Evolutionary conservation across 2,113 vertebrate genomes (phyloP).

Genomic region (Xiphophorus maculatus): DNA sequence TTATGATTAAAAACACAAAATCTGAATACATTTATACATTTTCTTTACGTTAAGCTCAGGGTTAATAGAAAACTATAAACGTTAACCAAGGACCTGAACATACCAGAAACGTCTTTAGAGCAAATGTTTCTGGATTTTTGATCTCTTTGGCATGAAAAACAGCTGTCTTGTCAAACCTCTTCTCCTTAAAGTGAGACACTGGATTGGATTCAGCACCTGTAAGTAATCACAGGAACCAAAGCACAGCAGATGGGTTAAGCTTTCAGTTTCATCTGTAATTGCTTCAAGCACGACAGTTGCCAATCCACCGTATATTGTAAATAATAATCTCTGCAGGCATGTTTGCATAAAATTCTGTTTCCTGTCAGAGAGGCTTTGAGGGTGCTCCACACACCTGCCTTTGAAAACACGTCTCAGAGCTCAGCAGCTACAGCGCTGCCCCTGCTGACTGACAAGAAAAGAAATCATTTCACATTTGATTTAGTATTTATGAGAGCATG

Average conservation of each 20-base stretch:
- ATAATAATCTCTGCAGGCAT: slow-evolving; percentile 48
- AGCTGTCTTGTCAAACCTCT: slow-evolving; percentile 21
- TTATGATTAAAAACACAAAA: background rate
- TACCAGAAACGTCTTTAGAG: slow-evolving; percentile 21
- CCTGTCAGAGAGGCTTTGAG: slow-evolving; percentile 33
- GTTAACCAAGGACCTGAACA: background rate
- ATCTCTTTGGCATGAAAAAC: slow-evolving; percentile 10
- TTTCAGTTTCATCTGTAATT: slow-evolving; percentile 68
- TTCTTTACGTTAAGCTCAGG: background rate
- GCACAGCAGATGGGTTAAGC: slow-evolving; percentile 52
- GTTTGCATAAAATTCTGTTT: slow-evolving; percentile 45
- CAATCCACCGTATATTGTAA: slow-evolving; percentile 59
- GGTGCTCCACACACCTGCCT: slow-evolving; percentile 39
- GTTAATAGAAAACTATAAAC: background rate
- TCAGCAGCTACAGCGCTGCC: slow-evolving; percentile 32
- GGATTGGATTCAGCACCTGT: slow-evolving; percentile 48
- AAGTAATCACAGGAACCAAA: slow-evolving; percentile 34
- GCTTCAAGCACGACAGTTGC: slow-evolving; percentile 56
- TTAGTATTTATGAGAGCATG: slow-evolving; percentile 57
- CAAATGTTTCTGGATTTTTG: slow-evolving; percentile 13
- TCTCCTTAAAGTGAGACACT: slow-evolving; percentile 12
- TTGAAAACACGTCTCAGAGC: slow-evolving; percentile 38
- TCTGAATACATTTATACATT: background rate
- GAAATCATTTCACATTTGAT: slow-evolving; percentile 65
- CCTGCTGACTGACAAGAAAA: slow-evolving; percentile 48